Conservation (phyloP, 2,113 vertebrate species). For the Ochotona princeps region DNA sequence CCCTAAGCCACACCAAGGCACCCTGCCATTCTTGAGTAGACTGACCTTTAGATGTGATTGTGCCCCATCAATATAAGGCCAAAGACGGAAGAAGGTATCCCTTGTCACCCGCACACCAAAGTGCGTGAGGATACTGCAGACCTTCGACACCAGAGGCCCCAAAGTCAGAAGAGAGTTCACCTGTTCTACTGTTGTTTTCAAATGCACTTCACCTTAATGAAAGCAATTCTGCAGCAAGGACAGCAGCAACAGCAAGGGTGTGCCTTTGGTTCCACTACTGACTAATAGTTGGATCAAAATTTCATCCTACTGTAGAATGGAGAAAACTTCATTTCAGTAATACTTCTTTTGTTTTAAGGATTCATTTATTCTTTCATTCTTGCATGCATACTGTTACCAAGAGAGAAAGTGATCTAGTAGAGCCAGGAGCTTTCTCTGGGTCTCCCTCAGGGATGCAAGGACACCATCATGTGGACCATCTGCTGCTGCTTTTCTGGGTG, state of each 20-base stretch:
- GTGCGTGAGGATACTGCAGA: background rate
- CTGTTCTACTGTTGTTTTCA: no score
- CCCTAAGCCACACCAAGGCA: no score
- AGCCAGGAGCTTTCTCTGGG: no score
- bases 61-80: background rate
- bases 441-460: no score
- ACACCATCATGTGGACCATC: no score
- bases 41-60: accelerated
- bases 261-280: background rate
- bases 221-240: background rate
- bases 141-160: background rate
- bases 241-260: background rate
- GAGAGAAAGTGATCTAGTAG: no score
- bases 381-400: no score
- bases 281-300: background rate
- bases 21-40: accelerated
- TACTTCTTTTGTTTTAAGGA: background rate
- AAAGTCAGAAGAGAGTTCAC: background rate
- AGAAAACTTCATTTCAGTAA: background rate
- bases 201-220: no score
- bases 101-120: background rate
- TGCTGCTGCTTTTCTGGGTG: no score
- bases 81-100: background rate
- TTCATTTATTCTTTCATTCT: no score
- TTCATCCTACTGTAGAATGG: background rate